phyloP scores from a whole-genome alignment of 2,888 invertebrate genomes.

The Ptychoptera albimana region DNA sequence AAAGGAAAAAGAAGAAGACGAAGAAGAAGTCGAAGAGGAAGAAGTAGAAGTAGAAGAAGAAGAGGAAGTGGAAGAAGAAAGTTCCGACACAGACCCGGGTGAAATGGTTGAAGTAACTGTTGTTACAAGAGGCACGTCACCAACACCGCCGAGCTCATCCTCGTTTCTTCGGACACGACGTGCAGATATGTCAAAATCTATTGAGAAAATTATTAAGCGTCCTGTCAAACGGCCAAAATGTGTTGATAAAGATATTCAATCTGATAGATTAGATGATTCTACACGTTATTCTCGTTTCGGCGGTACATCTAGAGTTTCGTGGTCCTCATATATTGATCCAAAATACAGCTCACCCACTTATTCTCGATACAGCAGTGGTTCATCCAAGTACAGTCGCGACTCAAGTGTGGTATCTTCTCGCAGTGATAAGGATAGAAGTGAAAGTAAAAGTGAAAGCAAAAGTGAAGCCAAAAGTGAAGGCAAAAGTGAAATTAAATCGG shows the following conservation, averaged over 20 bases:
- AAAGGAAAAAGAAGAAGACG: slow-evolving; percentile 15
- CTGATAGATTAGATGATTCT: slow-evolving; percentile 52
- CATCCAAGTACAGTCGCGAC: slow-evolving; percentile 3
- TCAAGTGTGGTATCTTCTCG: slow-evolving; percentile 3
- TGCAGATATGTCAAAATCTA: slow-evolving; percentile 54
- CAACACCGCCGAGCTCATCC: slow-evolving; percentile 41
- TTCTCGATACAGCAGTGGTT: slow-evolving; percentile 11
- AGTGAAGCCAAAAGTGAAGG: background rate
- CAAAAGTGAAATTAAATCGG: slow-evolving; percentile 1
- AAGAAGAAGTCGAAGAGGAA: slow-evolving; percentile 28
- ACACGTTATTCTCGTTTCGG: slow-evolving; percentile 47
- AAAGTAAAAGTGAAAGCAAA: slow-evolving; percentile 13
- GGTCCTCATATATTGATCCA: slow-evolving; percentile 43
- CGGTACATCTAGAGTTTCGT: slow-evolving; percentile 42
- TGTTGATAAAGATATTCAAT: slow-evolving; percentile 57
- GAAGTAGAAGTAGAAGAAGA: slow-evolving; percentile 16
- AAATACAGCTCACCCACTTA: slow-evolving; percentile 23
- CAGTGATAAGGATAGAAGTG: slow-evolving; percentile 13
- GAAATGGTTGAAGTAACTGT: slow-evolving; percentile 39
- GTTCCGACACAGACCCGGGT: slow-evolving; percentile 9
- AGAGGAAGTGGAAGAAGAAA: slow-evolving; percentile 13
- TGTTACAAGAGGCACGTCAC: slow-evolving; percentile 62
- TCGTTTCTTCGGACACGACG: slow-evolving; percentile 49
- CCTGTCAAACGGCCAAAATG: slow-evolving; percentile 39
- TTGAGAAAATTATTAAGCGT: slow-evolving; percentile 51